These are phyloP conservation scores for Lasaia peninsularis DNA, from an alignment of 1,140 invertebrate genomes.

Conservation along the genomic window DNA sequence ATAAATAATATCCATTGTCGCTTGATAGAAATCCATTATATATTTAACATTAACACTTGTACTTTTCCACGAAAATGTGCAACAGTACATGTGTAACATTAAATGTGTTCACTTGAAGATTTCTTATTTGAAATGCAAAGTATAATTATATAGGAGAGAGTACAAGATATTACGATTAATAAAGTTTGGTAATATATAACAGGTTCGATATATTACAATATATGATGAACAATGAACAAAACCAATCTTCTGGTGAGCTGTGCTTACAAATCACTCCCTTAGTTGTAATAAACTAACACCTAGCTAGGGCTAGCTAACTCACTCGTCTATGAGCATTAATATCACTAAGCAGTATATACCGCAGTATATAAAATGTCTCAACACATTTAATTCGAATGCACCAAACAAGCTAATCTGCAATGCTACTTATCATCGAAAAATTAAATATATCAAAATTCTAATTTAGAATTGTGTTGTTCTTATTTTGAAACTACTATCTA, in stretches of 20 bases:
- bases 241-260: conserved; percentile 27
- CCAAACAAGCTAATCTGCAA: conserved; percentile 49
- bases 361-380: conserved; percentile 45
- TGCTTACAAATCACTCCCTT: conserved; percentile 37
- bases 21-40: conserved; percentile 6
- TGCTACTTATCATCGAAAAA: conserved; percentile 15
- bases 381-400: conserved; percentile 43
- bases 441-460: conserved; percentile 40
- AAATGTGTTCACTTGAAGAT: no score
- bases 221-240: conserved; percentile 30
- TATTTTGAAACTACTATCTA: conserved; percentile 15
- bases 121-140: conserved; percentile 23
- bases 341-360: conserved; percentile 71
- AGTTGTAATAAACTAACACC: conserved; percentile 54
- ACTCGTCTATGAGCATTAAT: conserved; percentile 69
- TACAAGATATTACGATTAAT: conserved; percentile 35
- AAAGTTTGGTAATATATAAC: conserved; percentile 38
- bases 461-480: conserved; percentile 55
- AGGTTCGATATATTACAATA: conserved; percentile 27
- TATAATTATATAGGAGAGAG: conserved; percentile 28
- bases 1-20: not conserved
- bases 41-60: no score
- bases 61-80: no score
- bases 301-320: conserved; percentile 70
- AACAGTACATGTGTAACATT: no score